Evolutionary conservation across 2,888 invertebrate genomes (phyloP), one percentile per base, ranked within the genome.

Genomic region (Heterodera filipjevi): DNA sequence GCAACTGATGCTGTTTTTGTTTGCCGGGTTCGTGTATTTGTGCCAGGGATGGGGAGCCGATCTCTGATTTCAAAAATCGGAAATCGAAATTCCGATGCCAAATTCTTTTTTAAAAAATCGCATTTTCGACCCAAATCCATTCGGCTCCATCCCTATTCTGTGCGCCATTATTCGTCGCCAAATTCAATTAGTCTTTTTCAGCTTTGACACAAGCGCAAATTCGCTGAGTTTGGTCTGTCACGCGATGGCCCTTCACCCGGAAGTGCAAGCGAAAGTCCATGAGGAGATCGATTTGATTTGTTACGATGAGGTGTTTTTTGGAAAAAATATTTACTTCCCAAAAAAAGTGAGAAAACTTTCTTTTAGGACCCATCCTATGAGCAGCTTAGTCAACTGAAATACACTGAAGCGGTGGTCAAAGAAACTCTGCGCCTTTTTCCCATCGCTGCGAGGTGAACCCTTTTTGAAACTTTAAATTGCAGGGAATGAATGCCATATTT

Each of bases 121-220:
- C n/a, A n/a, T 39, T 39, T 39, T 39, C 8, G 12, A 39, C 39
- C 2, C 6, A 39, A 39, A 39, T 39, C 2, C 39, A 12, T 6
- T 6, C 64, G 49, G 33, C 77, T 90, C 90, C 81, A 89, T 90
- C 77, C 85, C 91, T 78, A 90, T 90, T n/a, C 85, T 85, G n/a
- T n/a, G n/a, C n/a, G n/a, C 90, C 90, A 22, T 66, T 88, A 91
- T 82, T 90, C 64, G 16, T 35, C 10, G 22, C 10, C 14, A 66
- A 64, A 27, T 78, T 1, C 27, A 79, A 86, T 5, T 1, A 3
- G 22, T 27, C 6, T 12, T 27, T 3, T 59, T 16, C 59, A 22
- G 59, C 22, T 88, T 85, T 75, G 87, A 92, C 83, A 92, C 92
- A 0, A 91, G 91, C 0, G 90, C 91, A 12, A 90, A 90, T 16